Percentiles rank a stretch among this genome's conserved stretches.
phyloP scores from a whole-genome alignment of 2,113 vertebrate species.

The Piaya cayana region DNA sequence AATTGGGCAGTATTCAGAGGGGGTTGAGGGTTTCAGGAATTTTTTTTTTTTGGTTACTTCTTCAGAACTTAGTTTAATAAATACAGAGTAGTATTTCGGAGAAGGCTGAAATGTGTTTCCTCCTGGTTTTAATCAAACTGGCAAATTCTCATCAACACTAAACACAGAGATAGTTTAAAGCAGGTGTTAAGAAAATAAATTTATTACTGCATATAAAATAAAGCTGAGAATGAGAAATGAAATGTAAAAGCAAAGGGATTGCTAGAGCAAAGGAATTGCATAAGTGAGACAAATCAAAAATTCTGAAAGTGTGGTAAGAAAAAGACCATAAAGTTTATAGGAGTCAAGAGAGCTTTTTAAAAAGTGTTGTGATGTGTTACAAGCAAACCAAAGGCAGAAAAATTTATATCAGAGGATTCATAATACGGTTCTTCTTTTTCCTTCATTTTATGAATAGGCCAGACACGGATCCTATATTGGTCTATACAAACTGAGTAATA shows the following conservation, averaged over 20 bases:
- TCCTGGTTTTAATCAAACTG: not conserved
- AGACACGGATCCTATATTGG: not conserved
- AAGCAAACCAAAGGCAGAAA: not conserved
- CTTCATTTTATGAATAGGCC: not conserved
- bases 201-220: not conserved
- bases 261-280: not conserved
- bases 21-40: not conserved
- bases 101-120: not conserved
- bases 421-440: not conserved
- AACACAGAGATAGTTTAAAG: not conserved
- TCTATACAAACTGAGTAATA: not conserved
- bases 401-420: not conserved
- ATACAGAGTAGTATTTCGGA: not conserved
- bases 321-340: not conserved
- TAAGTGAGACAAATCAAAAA: not conserved
- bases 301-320: not conserved
- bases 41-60: not conserved
- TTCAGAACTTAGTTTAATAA: not conserved
- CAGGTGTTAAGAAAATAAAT: not conserved
- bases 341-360: not conserved
- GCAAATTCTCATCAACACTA: not conserved
- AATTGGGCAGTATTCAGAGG: not conserved
- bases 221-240: not conserved
- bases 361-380: not conserved
- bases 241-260: not conserved